Evolutionary conservation across 2,888 invertebrate species (phyloP).

Genomic region (Thecophora atra): DNA sequence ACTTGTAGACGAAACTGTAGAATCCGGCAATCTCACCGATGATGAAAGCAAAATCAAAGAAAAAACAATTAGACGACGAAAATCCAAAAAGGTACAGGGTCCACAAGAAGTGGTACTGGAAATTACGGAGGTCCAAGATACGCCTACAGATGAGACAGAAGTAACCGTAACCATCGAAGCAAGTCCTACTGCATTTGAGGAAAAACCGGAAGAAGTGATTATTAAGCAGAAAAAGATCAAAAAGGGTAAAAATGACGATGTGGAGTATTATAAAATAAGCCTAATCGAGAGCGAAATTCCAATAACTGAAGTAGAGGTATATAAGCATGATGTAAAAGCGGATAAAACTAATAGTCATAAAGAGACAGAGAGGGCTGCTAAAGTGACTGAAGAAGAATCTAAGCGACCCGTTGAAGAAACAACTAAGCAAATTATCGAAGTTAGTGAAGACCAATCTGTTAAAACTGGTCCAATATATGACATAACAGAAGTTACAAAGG

Average conservation of each 20-base stretch:
- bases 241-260: slow-evolving; percentile 59
- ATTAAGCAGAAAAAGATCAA: slow-evolving; percentile 54
- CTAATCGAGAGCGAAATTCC: slow-evolving; percentile 57
- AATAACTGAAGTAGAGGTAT: slow-evolving; percentile 58
- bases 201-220: slow-evolving; percentile 40
- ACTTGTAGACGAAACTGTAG: slow-evolving; percentile 55
- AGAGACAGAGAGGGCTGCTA: slow-evolving; percentile 49
- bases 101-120: slow-evolving; percentile 65
- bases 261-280: slow-evolving; percentile 62
- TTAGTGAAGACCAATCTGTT: slow-evolving; percentile 51
- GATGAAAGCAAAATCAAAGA: slow-evolving; percentile 60
- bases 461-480: slow-evolving; percentile 40
- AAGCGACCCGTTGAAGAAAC: slow-evolving; percentile 36
- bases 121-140: slow-evolving; percentile 65
- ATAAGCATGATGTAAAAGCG: slow-evolving; percentile 57
- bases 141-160: slow-evolving; percentile 63
- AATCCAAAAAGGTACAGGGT: slow-evolving; percentile 62
- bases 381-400: slow-evolving; percentile 48
- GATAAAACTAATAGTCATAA: slow-evolving; percentile 49
- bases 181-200: slow-evolving; percentile 42
- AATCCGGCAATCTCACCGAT: slow-evolving; percentile 55
- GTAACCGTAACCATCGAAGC: slow-evolving; percentile 57
- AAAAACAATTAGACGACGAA: slow-evolving; percentile 60
- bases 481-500: slow-evolving; percentile 44
- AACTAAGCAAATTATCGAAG: slow-evolving; percentile 21